Conservation (phyloP, 2,797 vertebrate species). For the Hirundo rustica region DNA sequence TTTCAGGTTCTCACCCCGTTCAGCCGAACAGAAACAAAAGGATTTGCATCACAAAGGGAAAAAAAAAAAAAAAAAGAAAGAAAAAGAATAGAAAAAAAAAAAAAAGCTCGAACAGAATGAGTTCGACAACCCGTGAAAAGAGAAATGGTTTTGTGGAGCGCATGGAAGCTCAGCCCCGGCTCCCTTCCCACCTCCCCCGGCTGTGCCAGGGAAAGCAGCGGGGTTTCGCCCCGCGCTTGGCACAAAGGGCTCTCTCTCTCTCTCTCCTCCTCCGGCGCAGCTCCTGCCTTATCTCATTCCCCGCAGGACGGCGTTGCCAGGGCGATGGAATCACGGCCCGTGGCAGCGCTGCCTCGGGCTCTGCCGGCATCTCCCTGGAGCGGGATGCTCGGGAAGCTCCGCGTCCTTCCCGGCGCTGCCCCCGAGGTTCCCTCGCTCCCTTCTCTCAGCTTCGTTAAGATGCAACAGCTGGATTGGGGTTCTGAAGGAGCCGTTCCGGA, state of each 20-base stretch:
- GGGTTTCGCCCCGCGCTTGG: not conserved
- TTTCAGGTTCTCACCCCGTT: not conserved
- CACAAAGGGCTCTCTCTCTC: fast-evolving
- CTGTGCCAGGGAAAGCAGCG: not conserved
- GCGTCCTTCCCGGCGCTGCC: not conserved
- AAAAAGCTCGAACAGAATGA: not conserved
- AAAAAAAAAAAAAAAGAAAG: fast-evolving
- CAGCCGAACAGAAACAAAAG: not conserved
- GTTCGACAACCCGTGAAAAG: not conserved
- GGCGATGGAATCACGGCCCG: not conserved
- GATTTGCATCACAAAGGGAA: not conserved
- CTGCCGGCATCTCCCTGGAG: not conserved
- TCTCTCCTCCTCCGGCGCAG: not conserved
- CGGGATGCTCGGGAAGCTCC: not conserved
- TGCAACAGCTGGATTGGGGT: fast-evolving
- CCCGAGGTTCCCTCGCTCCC: not conserved
- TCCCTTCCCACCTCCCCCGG: not conserved
- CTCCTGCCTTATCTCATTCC: not conserved
- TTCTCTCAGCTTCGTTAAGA: not conserved
- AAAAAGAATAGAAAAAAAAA: fast-evolving
- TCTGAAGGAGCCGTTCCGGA: not conserved
- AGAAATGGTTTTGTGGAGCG: not conserved
- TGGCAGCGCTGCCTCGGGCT: not conserved
- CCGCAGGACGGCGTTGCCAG: not conserved
- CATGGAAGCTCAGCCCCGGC: not conserved